Conservation (phyloP, 2,888 invertebrate genomes). For the Drosophila aldrichi region DNA sequence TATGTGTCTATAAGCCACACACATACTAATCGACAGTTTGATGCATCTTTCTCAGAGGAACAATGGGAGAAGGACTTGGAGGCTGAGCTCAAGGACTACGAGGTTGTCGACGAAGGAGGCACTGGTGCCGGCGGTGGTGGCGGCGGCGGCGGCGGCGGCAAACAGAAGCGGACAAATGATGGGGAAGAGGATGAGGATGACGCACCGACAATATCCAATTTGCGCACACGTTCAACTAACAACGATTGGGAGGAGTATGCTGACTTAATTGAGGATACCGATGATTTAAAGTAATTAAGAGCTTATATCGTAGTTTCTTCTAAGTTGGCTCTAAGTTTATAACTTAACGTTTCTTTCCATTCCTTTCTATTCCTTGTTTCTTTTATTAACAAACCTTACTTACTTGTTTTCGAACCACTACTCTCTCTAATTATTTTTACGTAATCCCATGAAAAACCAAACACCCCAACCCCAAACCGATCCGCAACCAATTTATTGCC, state of each 20-base stretch:
- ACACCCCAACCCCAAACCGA: conserved; percentile 6
- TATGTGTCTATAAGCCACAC: conserved; percentile 67
- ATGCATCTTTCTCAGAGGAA: conserved; percentile 87
- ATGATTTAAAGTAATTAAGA: conserved; percentile 86
- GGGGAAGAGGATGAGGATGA: conserved; percentile 66
- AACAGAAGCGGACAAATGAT: conserved; percentile 8
- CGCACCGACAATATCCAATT: conserved; percentile 83
- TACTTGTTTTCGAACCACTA: conserved; percentile 32
- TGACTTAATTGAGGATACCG: conserved; percentile 85
- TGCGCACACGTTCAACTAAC: conserved; percentile 84
- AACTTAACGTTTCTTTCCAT: conserved; percentile 77
- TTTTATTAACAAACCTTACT: conserved; percentile 49
- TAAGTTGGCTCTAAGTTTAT: conserved; percentile 84
- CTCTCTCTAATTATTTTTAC: conserved; percentile 40
- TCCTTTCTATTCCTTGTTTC: conserved; percentile 71
- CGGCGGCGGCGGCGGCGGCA: conserved; percentile 25
- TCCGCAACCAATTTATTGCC: conserved; percentile 39
- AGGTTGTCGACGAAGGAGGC: conserved; percentile 90
- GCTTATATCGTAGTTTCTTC: conserved; percentile 86
- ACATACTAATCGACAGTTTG: conserved; percentile 56
- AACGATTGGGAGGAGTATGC: conserved; percentile 86
- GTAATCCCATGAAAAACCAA: neutral
- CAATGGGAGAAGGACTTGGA: conserved; percentile 99
- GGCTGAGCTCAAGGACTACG: conserved; percentile 97
- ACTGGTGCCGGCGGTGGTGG: conserved; percentile 40